Percentiles rank a stretch among this genome's conserved stretches.
These are phyloP conservation scores for Steinernema hermaphroditum DNA, from an alignment of 2,888 invertebrate genomes.

Conservation along the genomic window DNA sequence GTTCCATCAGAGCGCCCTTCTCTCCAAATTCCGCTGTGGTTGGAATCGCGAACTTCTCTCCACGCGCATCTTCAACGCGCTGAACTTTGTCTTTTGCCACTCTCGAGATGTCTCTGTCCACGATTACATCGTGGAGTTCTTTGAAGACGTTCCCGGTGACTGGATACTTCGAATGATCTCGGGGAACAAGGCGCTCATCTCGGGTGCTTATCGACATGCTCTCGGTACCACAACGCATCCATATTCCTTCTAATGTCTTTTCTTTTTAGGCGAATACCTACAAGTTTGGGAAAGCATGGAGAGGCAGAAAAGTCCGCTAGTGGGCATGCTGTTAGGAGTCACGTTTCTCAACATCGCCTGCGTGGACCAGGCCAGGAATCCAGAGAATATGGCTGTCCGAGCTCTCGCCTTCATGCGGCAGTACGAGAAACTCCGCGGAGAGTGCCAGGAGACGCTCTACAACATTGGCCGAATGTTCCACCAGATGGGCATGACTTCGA, in stretches of 20 bases:
- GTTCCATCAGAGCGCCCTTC: constrained; percentile 38
- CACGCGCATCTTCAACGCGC: constrained; percentile 56
- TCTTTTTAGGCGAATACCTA: constrained; percentile 57
- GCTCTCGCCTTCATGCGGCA: constrained; percentile 60
- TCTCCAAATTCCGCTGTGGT: not conserved
- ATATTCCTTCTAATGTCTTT: not conserved
- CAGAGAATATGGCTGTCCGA: constrained; percentile 57
- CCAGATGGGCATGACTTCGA: constrained; percentile 57
- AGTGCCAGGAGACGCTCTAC: constrained; percentile 52
- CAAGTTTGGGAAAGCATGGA: constrained; percentile 52
- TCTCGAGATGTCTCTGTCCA: constrained; percentile 61
- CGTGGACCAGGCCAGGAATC: constrained; percentile 61
- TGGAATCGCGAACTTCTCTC: constrained; percentile 36
- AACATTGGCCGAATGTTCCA: constrained; percentile 64
- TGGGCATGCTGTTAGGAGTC: constrained; percentile 58
- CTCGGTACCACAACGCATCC: constrained; percentile 34
- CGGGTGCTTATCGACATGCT: constrained; percentile 64
- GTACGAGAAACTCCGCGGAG: constrained; percentile 49
- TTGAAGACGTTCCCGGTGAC: constrained; percentile 53
- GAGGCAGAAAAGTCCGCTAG: constrained; percentile 50
- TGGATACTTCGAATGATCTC: constrained; percentile 59
- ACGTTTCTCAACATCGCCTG: constrained; percentile 64
- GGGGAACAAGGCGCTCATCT: constrained; percentile 63
- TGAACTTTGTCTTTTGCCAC: constrained; percentile 64
- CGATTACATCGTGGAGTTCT: constrained; percentile 60